Base-by-base conservation (phyloP, 2,888 invertebrate genomes). In the Euproctis similis region DNA sequence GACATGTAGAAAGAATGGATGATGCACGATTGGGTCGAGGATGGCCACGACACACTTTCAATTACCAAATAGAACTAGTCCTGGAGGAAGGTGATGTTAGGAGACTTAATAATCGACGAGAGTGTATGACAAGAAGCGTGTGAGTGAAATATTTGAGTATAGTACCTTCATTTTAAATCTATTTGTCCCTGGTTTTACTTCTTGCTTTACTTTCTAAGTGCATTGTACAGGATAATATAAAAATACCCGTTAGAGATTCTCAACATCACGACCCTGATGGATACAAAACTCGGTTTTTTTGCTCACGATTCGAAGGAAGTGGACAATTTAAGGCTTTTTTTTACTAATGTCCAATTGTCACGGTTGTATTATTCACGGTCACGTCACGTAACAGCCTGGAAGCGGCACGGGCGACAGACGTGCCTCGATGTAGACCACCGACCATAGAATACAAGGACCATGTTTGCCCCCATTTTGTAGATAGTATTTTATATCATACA, bases 321-420 rank as follows among this genome's bases (percentile, higher is more conserved):
- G 23, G 20, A 31, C 25, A 30, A 31, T 41, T 40, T 14, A 22
- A 22, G 7, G 22, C 8, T 30, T 30, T 32, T 21, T 37, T 42
- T 42, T 17, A 23, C 34, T 8, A 19, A 26, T 35, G 24, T 30
- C 23, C 36, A 26, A 24, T 39, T 33, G 30, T 34, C 21, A 18
- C 30, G 24, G 21, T 17, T 23, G 24, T 36, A 39, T 40, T 46
- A 46, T 51, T 50, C 47, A 47, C 34, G 35, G 58, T 63, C 66
- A 66, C 60, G 58, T 63, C 66, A 66, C 60, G 66, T 59, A 49
- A 31, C 37, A 29, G 14, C 28, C 29, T 37, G 39, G 37, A 30
- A 32, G 36, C 25, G 32, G 44, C 41, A 45, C 47, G 39, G 46
- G 45, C 30, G 31, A 27, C 21, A 35, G 34, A 46, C 51, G 50